Evolutionary conservation across 2,888 invertebrate species (phyloP), one percentile per base, ranked within the genome.

Genomic region (Andrena hattorfiana): DNA sequence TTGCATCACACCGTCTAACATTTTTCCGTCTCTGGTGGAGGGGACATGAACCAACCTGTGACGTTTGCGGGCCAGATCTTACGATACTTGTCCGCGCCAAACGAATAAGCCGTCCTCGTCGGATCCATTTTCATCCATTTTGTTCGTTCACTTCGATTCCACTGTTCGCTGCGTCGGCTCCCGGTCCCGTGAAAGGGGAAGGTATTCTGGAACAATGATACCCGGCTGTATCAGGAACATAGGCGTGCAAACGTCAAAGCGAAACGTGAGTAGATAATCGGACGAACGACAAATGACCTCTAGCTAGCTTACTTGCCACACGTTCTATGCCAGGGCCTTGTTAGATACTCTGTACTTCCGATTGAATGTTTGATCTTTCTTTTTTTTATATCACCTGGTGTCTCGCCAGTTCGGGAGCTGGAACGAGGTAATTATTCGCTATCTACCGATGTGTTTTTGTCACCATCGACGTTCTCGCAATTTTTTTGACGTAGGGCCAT

Each of bases 181-280:
- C 8, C 2, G 35, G 20, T 2, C 49, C 20, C 16, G 67, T 6
- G 4, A 10, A 60, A 32, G 16, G 30, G 66, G 20, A n/a, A 4
- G 26, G 2, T 4, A 42, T 16, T 23, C 13, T 5, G 42, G 3
- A n/a, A 77, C 92, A 90, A 95, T 95, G 95, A 92, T 95, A 85
- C 94, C 94, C 48, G 93, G 90, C 84, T 94, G 94, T 90, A 90
- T 94, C 81, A 93, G 94, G 90, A 92, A 91, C 83, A 87, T 94
- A 69, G 92, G 94, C 87, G 93, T 92, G 86, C 94, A 94, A 88
- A 92, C 92, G 63, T 90, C 94, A 82, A 91, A 92, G 67, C 92
- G 94, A 88, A 94, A 94, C 89, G 95, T 95, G 93, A 95, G 94
- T 96, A 94, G 85, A 88, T 84, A 81, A 74, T 77, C 60, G 74